phyloP scores from a whole-genome alignment of 2,797 vertebrate genomes.

The Gambusia yucatana region DNA sequence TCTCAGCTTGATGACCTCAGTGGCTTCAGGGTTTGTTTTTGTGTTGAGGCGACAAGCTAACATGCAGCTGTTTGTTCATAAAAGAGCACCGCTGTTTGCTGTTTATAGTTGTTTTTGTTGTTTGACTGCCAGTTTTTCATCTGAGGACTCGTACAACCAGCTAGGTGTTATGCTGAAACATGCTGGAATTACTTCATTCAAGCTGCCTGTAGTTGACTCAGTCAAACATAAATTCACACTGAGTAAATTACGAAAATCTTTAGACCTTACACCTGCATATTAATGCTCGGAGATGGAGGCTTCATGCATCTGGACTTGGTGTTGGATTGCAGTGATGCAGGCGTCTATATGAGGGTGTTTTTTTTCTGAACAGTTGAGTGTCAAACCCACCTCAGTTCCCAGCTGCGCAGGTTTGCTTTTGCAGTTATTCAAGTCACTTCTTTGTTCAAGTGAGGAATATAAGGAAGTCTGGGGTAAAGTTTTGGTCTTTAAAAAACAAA shows the following conservation, averaged over 20 bases:
- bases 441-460: slow-evolving; percentile 45
- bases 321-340: neutral
- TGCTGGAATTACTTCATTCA: slow-evolving; percentile 16
- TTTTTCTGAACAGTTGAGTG: neutral
- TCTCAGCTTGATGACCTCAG: neutral
- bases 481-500: slow-evolving; percentile 43
- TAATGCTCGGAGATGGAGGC: neutral
- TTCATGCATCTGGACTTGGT: neutral
- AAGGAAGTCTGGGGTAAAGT: slow-evolving; percentile 67
- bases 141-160: slow-evolving; percentile 8
- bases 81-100: neutral
- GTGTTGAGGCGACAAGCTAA: neutral
- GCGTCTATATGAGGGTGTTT: neutral
- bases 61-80: neutral
- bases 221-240: neutral
- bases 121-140: neutral
- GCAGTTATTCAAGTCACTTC: neutral
- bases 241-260: neutral
- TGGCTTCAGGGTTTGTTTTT: neutral
- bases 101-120: slow-evolving; percentile 1
- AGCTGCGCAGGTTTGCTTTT: neutral
- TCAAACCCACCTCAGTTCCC: slow-evolving; percentile 7
- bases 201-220: neutral
- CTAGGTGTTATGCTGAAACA: slow-evolving; percentile 31
- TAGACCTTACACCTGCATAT: neutral